A percentile compares a stretch with the other conserved stretches of the same genome.
Evolutionary conservation across 2,113 vertebrate species (phyloP).

Genomic region (Piprites chloris): DNA sequence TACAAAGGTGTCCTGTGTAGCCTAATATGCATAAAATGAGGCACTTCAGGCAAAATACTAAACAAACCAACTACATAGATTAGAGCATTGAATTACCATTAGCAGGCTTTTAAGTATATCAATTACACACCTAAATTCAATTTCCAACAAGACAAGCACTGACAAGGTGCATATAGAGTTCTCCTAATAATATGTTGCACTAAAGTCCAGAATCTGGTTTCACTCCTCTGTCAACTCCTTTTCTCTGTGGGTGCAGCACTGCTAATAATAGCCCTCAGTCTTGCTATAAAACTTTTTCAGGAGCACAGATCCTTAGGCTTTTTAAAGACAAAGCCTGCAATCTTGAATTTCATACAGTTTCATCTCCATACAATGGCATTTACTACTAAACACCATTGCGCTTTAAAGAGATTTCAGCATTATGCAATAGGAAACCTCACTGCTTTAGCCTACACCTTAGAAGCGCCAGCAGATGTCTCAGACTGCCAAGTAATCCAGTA

Average conservation of each 20-base stretch:
- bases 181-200: neutral
- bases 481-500: neutral
- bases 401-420: neutral
- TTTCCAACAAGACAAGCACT: neutral
- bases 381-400: neutral
- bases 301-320: neutral
- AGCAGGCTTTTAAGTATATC: conserved; percentile 18
- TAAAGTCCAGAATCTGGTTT: conserved; percentile 16
- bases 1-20: neutral
- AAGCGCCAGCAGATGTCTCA: conserved; percentile 60
- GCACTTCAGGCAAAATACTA: neutral
- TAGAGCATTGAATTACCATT: conserved; percentile 17
- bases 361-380: neutral
- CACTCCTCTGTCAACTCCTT: neutral
- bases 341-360: neutral
- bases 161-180: neutral
- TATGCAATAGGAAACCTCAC: neutral
- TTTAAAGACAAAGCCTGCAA: neutral
- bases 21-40: neutral
- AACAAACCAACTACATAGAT: neutral
- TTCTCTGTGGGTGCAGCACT: neutral
- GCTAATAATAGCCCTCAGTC: neutral
- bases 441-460: neutral
- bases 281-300: neutral
- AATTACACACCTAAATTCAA: neutral